These are phyloP conservation scores for Drosophila melanica DNA, from an alignment of 1,140 invertebrate species.

Conservation along the genomic window DNA sequence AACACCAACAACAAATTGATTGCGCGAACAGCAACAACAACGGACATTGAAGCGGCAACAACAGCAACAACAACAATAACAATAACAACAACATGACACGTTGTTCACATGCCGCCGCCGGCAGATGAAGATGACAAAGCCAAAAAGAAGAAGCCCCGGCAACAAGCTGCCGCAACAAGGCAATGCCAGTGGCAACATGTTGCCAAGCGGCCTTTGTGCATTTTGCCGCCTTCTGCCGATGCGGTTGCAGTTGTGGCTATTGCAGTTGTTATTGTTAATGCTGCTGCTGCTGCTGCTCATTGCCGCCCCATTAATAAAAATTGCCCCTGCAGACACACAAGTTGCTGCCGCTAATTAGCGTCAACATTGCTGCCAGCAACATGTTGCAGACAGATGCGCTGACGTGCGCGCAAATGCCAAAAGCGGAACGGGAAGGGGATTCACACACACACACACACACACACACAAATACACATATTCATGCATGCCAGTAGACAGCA, in stretches of 20 bases:
- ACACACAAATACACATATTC: not conserved
- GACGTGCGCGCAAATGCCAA: constrained; percentile 38
- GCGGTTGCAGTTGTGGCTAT: not conserved
- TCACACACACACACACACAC: not conserved
- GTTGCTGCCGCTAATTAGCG: constrained; percentile 69
- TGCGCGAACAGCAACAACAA: constrained; percentile 68
- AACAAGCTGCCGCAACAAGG: constrained; percentile 53
- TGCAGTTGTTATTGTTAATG: constrained; percentile 28
- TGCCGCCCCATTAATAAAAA: constrained; percentile 57
- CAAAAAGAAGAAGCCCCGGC: constrained; percentile 38
- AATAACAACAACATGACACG: constrained; percentile 73
- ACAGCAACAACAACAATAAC: constrained; percentile 37
- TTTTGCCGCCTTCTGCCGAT: constrained; percentile 44
- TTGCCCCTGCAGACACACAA: constrained; percentile 9
- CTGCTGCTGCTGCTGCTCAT: constrained; percentile 48
- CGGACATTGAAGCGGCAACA: not conserved
- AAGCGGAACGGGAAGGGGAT: not conserved
- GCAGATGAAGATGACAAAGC: constrained; percentile 76
- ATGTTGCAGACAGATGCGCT: constrained; percentile 71
- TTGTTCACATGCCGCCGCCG: constrained; percentile 76
- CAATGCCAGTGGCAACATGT: constrained; percentile 60
- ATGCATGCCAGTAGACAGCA: constrained; percentile 5
- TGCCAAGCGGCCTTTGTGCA: constrained; percentile 65
- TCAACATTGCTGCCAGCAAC: constrained; percentile 70
- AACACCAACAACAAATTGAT: constrained; percentile 82